Base-by-base conservation (phyloP, 2,797 vertebrate genomes). In the Poecilia velifera region DNA sequence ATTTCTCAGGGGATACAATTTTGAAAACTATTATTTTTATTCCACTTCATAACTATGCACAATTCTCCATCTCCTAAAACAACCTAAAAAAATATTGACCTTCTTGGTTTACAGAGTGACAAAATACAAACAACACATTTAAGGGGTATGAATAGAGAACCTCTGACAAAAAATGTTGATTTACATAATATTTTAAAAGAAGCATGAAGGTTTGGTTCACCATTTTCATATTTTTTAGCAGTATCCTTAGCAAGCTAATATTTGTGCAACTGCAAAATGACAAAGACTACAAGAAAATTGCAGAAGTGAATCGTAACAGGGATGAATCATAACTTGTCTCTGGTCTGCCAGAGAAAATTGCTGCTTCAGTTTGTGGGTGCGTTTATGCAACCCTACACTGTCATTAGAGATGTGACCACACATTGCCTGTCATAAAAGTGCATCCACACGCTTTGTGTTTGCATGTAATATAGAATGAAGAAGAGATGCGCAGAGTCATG, bases 321-420 rank as follows among this genome's bases (percentile, higher is more conserved):
- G 85, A 90, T 87, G 90, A 53, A 53, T 53, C 51, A 53, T 93
- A 84, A 91, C 81, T 85, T 81, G 88, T 91, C 87, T 85, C 73
- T 90, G 85, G 84, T 91, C 88, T 93, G 93, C 94, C 93, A 95
- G 88, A 93, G 91, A 92, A 95, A 94, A 95, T 92, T 94, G 94
- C 94, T 94, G 91, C 93, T 94, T 95, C 92, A 95, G 93, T 94
- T 94, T 94, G 94, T 94, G 95, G 93, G 94, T 95, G 93, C 94
- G 93, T 95, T 95, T 94, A 91, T 95, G 94, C 92, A 95, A 95
- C 90, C 87, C 92, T 93, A 96, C 94, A 94, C 95, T 96, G 94
- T 92, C 91, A 96, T 95, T 96, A 94, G 88, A 92, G 90, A 93
- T 92, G 91, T 93, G 93, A 95, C 94, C 95, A 93, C 93, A 95